These are phyloP conservation scores for Euschistus heros DNA, from an alignment of 1,140 invertebrate species.

Conservation along the genomic window DNA sequence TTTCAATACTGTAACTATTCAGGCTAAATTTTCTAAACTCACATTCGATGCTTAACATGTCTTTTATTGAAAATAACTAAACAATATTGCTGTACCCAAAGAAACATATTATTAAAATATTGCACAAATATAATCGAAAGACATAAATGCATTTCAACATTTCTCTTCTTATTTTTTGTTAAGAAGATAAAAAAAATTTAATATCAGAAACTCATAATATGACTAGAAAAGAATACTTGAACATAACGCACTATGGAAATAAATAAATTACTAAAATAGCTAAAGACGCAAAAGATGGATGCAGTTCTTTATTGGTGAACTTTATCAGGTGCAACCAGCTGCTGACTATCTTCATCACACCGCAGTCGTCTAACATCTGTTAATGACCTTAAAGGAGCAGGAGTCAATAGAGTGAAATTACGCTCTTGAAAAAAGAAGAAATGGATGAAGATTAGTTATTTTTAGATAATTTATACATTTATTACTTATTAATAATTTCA, in stretches of 20 bases:
- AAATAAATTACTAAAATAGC: no score
- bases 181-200: not conserved
- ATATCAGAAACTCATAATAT: no score
- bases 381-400: slow-evolving; percentile 40
- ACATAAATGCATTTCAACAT: not conserved
- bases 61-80: not conserved
- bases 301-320: not conserved
- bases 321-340: slow-evolving; percentile 40
- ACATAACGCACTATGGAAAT: no score
- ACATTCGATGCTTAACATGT: slow-evolving; percentile 2
- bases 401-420: slow-evolving; percentile 39
- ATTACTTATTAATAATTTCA: no score
- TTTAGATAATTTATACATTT: no score
- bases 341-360: slow-evolving; percentile 41
- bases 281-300: not conserved
- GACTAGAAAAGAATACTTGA: no score
- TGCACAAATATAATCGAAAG: not conserved
- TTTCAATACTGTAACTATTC: not conserved
- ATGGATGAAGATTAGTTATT: not conserved
- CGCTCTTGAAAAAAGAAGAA: slow-evolving; percentile 19
- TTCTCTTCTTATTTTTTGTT: not conserved
- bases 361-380: slow-evolving; percentile 40
- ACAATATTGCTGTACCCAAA: not conserved
- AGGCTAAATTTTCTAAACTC: not conserved
- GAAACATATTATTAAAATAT: not conserved